Base-by-base conservation (phyloP, 2,888 invertebrate genomes). In the Noctua janthina region DNA sequence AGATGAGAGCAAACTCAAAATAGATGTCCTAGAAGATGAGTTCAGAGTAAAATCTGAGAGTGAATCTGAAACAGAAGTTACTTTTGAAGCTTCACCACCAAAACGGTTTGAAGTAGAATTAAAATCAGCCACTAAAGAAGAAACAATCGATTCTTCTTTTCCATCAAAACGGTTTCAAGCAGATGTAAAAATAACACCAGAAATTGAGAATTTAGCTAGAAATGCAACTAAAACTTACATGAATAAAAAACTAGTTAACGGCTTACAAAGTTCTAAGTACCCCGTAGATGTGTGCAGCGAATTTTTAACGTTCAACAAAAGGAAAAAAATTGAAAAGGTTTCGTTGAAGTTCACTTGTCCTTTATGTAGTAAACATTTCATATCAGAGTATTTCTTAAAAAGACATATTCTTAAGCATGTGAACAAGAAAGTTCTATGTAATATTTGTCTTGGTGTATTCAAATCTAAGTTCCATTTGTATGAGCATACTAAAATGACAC, bases 11-110 rank as follows among this genome's bases (percentile, higher is more conserved):
- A 91, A 94, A 86, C 76, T 92, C 0, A 93, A 93, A 84, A 87
- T 95, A n/a, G 96, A 96, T 49, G 93, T 96, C 11, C 82, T 97
- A 76, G 96, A 97, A 92, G 96, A 96, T 71, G 96, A 96, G 87
- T 96, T 95, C 87, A 94, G 96, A 91, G 13, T 93, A 1, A 89
- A 94, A 85, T 93, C 94, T 5, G 95, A 94, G 10, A 86, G 74
- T 20, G 95, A 94, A 0, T 90, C 91, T 79, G 94, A 94, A 23
- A 79, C 73, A 17, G 62, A 89, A 4, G 15, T 7, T 0, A 79
- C 78, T 64, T 15, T n/a, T 0, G 17, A 20, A 59, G 3, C n/a
- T 62, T 29, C 11, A 23, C 3, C n/a, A 49, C 1, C 5, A 5
- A 73, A 73, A 73, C 68, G n/a, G 15, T 17, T 13, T 17, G 8